Base-by-base conservation (phyloP, 1,140 invertebrate species). In the Brachionus asplanchnoidis region DNA sequence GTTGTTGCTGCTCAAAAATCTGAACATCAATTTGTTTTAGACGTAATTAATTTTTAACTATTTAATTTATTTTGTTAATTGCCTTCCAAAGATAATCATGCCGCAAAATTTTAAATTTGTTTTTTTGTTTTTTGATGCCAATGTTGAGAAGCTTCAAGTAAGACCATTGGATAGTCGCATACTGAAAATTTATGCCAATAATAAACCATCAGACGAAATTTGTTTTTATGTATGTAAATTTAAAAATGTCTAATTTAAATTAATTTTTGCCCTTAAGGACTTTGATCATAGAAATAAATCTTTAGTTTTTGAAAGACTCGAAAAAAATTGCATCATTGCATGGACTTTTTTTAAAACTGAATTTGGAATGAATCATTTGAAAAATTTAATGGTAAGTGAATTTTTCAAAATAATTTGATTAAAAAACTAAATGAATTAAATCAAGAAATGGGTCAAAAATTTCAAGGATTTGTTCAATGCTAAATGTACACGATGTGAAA, bases 41-140 rank as follows among this genome's bases (percentile, higher is more conserved):
- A 80, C 20, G 78, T 80, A 65, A 32, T 20, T 80, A 4, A 56
- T 23, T 17, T 60, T 60, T 32, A 14, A 46, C 14, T 26, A 26
- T 50, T 53, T 9, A 12, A 32, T 40, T 65, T 14, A 36, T 17
- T 80, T 53, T 80, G 7, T 46, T 12, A 28, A 11, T 79, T 12
- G 6, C 2, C n/a, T 26, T 23, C 0, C 53, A 36, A 17, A 80
- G 78, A 53, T 80, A 36, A 65, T 80, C 14, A 60, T 80, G 78
- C 78, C 78, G 7, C 78, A 80, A 80, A 60, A 65, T 80, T 80
- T 80, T 65, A 80, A 80, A 80, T 80, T 80, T 60, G 78, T 80
- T 17, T 65, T 80, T 56, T 65, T 80, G n/a, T 32, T 80, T 32
- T 80, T 80, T 40, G 78, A 80, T 65, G 8, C 23, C 3, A 80